These are phyloP conservation scores for Cyanistes caeruleus DNA, from an alignment of 2,113 vertebrate genomes.

Conservation along the genomic window DNA sequence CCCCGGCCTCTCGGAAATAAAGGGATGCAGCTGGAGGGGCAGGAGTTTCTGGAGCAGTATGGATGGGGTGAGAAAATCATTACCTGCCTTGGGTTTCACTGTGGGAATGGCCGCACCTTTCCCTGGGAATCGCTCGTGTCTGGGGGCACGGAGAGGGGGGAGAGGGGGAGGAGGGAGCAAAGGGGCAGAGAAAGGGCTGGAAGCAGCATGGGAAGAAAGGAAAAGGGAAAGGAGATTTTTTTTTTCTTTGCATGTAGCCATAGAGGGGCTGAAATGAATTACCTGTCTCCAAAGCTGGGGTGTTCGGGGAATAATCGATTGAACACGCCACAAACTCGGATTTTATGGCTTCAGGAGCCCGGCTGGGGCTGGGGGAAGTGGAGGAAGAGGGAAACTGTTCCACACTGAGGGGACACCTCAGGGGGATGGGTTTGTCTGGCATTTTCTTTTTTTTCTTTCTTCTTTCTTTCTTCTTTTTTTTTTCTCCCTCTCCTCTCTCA, in stretches of 20 bases:
- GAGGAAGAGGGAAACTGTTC: background rate
- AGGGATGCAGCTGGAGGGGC: slow-evolving; percentile 63
- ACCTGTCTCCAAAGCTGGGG: slow-evolving; percentile 60
- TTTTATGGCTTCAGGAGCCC: slow-evolving; percentile 36
- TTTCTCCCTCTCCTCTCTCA: background rate
- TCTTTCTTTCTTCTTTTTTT: background rate
- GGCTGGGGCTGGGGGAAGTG: background rate
- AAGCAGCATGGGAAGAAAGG: background rate
- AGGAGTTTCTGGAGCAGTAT: slow-evolving; percentile 38
- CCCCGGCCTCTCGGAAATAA: background rate
- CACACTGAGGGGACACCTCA: background rate
- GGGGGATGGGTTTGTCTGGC: background rate
- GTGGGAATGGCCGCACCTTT: slow-evolving; percentile 61
- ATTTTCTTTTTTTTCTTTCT: background rate
- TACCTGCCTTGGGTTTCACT: slow-evolving; percentile 70
- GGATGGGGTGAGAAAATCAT: slow-evolving; percentile 74
- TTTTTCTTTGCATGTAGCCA: background rate
- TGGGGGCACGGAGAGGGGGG: background rate
- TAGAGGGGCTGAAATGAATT: slow-evolving; percentile 64
- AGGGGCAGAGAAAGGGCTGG: background rate
- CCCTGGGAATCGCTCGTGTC: background rate
- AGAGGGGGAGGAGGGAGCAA: background rate
- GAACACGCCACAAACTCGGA: slow-evolving; percentile 52
- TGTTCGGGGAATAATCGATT: slow-evolving; percentile 64
- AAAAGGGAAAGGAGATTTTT: background rate